Evolutionary conservation across 2,113 vertebrate genomes (phyloP), one percentile per base, ranked within the genome.

Genomic region (Ptilonorhynchus violaceus): DNA sequence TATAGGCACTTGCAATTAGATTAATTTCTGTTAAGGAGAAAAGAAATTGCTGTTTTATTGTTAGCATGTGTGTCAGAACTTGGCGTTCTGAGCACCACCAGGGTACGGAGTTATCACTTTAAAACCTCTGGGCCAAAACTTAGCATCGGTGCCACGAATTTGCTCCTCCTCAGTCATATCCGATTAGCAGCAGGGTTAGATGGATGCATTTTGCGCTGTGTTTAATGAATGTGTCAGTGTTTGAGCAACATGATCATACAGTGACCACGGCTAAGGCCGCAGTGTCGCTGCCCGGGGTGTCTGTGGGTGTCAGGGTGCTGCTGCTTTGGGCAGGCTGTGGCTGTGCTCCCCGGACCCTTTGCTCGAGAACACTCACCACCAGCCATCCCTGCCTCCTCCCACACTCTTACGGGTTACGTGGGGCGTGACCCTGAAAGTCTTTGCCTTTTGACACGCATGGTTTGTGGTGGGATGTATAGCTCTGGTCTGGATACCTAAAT

Each of bases 201-300:
- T 33, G 0, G 0, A 25, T 37, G 27, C 3, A 0, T 72, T 87
- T 70, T 47, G 30, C 0, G 0, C 5, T 63, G 60, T 70, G 59
- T 59, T 70, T 84, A 55, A 47, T 41, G 60, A 6, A 10, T 35
- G 24, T 28, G 39, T 37, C 33, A 41, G 0, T 46, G 21, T 69
- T 72, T 74, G 64, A 50, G 20, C 28, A 25, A 21, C n/a, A 27
- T 30, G 39, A 19, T 15, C 27, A 13, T 0, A 3, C 6, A 5
- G 9, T 66, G 60, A 30, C 24, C 1, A 4, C 1, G 11, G 33
- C 35, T 33, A 58, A 13, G 19, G 68, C 30, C 59, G 68, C 8
- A 17, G 11, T 1, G 2, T 46, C 53, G 25, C 55, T 5, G 1
- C 50, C 14, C 0, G 0, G 23, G 67, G 4, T 24, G 39, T 30